Percentiles rank a stretch among this genome's conserved stretches.
phyloP scores from a whole-genome alignment of 2,797 vertebrate genomes.

The Tokudaia tokunoshimensis region DNA sequence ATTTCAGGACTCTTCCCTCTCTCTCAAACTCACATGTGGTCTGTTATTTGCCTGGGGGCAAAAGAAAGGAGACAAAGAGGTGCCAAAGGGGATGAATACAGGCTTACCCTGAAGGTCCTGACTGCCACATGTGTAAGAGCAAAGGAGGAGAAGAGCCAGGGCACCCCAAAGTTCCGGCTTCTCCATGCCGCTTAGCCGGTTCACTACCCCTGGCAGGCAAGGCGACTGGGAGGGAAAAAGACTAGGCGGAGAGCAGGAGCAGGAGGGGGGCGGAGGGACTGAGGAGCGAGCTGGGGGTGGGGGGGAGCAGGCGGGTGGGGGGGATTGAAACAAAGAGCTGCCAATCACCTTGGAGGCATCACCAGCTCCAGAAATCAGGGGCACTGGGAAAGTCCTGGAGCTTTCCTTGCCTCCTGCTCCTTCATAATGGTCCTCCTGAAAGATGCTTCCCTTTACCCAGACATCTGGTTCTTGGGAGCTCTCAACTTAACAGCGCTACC shows the following conservation, averaged over 20 bases:
- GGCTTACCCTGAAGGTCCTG: slow-evolving; percentile 88
- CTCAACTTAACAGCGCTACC: not conserved
- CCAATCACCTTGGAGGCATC: slow-evolving; percentile 85
- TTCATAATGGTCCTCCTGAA: not conserved
- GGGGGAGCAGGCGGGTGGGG: slow-evolving; percentile 77
- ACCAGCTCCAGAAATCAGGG: slow-evolving; percentile 31
- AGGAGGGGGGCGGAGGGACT: slow-evolving; percentile 78
- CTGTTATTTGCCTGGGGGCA: not conserved
- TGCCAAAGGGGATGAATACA: not conserved
- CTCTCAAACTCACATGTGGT: slow-evolving; percentile 56
- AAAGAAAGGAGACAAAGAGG: not conserved
- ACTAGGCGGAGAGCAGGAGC: slow-evolving; percentile 79
- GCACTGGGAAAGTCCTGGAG: not conserved
- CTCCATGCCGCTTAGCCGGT: slow-evolving; percentile 84
- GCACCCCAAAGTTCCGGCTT: slow-evolving; percentile 79
- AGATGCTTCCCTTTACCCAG: not conserved
- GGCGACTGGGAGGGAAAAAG: slow-evolving; percentile 84
- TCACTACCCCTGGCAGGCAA: slow-evolving; percentile 81
- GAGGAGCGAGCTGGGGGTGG: slow-evolving; percentile 75
- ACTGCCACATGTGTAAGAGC: slow-evolving; percentile 80
- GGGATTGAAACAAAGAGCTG: slow-evolving; percentile 88
- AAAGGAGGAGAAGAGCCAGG: slow-evolving; percentile 82
- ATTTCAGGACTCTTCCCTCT: slow-evolving; percentile 43
- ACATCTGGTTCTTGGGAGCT: not conserved
- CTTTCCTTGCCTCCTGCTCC: slow-evolving; percentile 13